phyloP scores from a whole-genome alignment of 2,888 invertebrate genomes.

The Himalopsyche japonica region DNA sequence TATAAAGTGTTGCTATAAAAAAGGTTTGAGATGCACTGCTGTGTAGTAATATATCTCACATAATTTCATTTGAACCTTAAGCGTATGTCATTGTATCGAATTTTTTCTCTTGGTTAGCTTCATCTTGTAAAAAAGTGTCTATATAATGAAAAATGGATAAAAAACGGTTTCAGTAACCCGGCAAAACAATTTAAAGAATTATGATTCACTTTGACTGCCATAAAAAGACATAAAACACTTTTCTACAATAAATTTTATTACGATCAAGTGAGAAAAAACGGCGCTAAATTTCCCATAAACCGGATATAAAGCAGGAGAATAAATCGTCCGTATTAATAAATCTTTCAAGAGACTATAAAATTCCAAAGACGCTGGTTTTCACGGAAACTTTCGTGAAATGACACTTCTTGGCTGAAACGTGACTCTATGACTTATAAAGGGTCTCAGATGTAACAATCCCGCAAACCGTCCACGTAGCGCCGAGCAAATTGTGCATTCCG shows the following conservation, averaged over 20 bases:
- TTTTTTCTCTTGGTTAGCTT: no score
- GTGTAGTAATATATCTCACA: no score
- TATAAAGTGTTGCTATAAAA: no score
- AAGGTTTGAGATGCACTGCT: no score
- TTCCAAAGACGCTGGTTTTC: not conserved
- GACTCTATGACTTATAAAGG: not conserved
- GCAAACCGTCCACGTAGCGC: not conserved
- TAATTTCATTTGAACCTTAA: no score
- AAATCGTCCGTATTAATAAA: constrained; percentile 1
- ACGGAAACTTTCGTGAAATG: not conserved
- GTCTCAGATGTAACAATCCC: not conserved
- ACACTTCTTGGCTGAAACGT: not conserved
- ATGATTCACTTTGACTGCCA: not conserved
- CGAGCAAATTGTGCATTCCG: not conserved
- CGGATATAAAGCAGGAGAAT: not conserved
- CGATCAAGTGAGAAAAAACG: not conserved
- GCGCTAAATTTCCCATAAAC: not conserved
- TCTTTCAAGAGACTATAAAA: not conserved
- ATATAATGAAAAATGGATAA: no score
- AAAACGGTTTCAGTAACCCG: no score
- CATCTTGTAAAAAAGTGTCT: no score
- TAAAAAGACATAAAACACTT: not conserved
- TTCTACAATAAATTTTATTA: not conserved
- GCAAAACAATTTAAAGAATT: not conserved
- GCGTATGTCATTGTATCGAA: no score